A percentile compares a stretch with the other conserved stretches of the same genome.
Conservation (phyloP, 2,888 invertebrate genomes). For the Melanotus villosus region DNA sequence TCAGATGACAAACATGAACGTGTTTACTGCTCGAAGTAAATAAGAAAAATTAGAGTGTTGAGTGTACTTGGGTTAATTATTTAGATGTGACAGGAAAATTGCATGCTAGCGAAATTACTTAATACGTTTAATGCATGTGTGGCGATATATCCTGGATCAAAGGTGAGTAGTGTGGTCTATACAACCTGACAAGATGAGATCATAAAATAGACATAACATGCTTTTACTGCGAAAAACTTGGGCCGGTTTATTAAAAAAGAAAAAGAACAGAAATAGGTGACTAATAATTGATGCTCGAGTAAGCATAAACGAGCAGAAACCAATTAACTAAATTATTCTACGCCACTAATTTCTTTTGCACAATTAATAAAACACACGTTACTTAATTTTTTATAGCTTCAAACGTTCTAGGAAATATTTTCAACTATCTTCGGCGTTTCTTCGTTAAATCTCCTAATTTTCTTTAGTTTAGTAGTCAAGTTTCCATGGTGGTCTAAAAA, state of each 20-base stretch:
- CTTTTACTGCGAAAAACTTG: conserved; percentile 32
- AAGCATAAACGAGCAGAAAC: conserved; percentile 21
- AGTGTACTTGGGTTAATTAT: conserved; percentile 16
- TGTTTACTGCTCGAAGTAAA: not conserved
- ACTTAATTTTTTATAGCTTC: no score
- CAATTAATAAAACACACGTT: no score
- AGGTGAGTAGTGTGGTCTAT: conserved; percentile 46
- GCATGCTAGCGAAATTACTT: conserved; percentile 41
- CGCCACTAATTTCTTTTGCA: not conserved
- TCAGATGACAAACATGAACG: not conserved
- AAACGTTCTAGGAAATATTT: no score
- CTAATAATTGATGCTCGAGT: conserved; percentile 18
- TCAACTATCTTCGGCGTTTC: no score
- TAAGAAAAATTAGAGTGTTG: conserved; percentile 21
- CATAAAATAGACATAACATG: conserved; percentile 39
- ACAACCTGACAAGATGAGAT: conserved; percentile 45
- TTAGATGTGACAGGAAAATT: conserved; percentile 40
- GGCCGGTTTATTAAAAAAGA: conserved; percentile 24
- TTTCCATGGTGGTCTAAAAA: no score
- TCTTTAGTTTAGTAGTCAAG: no score
- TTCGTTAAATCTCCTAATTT: no score
- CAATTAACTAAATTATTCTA: not conserved
- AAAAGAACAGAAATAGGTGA: no score
- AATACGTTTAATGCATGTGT: conserved; percentile 40
- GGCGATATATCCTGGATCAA: conserved; percentile 49